Evolutionary conservation across 2,797 vertebrate genomes (phyloP).

Genomic region (Danio kyathit): DNA sequence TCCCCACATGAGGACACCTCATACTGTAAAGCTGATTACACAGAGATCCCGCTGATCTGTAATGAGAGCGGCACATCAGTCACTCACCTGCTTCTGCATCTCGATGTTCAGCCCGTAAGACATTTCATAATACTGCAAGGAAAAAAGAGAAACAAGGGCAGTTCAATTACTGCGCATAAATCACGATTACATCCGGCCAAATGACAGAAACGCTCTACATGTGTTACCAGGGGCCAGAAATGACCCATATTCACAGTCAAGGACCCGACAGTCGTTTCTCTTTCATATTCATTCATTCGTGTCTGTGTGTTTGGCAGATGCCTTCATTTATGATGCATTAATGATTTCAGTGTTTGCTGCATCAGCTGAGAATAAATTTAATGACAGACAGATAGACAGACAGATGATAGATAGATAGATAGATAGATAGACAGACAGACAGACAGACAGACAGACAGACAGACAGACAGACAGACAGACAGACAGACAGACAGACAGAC

Average conservation of each 20-base stretch:
- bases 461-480: too few species aligned
- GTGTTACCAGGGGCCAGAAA: background rate
- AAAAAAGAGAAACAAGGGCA: slow-evolving; percentile 59
- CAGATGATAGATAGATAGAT: too few species aligned
- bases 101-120: slow-evolving; percentile 80
- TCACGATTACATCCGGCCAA: background rate
- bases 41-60: slow-evolving; percentile 10
- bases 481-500: too few species aligned
- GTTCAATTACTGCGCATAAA: slow-evolving; percentile 3
- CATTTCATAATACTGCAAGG: slow-evolving; percentile 88
- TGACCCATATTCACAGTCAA: background rate
- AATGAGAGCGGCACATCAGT: slow-evolving; percentile 15
- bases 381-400: too few species aligned
- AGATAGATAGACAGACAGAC: too few species aligned
- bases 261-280: slow-evolving; percentile 13
- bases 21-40: slow-evolving; percentile 40
- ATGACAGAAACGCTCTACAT: background rate
- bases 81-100: slow-evolving; percentile 82
- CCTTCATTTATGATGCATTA: background rate
- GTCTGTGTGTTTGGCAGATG: background rate
- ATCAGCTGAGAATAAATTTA: too few species aligned
- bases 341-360: background rate
- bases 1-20: background rate
- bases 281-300: background rate
- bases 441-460: too few species aligned